Evolutionary conservation across 2,888 invertebrate genomes (phyloP).

Genomic region (Tiliacea citrago): DNA sequence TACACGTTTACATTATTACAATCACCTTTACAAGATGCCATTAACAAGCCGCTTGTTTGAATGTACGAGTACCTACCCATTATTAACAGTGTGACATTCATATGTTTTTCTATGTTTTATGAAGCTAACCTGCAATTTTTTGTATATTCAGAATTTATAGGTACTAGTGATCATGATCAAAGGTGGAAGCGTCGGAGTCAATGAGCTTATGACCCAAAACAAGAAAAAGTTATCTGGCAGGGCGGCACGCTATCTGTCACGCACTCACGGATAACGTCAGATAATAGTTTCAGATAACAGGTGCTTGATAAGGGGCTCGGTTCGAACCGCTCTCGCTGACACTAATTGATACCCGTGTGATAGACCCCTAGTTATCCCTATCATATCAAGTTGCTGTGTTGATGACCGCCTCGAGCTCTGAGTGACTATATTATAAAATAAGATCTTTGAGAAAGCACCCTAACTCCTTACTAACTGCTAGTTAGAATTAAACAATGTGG

Average conservation of each 20-base stretch:
- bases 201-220: constrained; percentile 25
- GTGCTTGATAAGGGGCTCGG: constrained; percentile 40
- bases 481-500: neutral
- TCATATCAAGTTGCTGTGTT: neutral
- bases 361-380: no score
- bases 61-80: neutral
- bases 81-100: constrained; percentile 2
- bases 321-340: constrained; percentile 6
- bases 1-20: constrained; percentile 43
- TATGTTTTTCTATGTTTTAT: constrained; percentile 4
- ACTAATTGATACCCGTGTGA: constrained; percentile 16
- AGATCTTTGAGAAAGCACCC: neutral
- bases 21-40: constrained; percentile 35
- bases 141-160: neutral
- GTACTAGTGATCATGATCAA: neutral
- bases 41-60: constrained; percentile 40
- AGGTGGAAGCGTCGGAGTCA: constrained; percentile 8
- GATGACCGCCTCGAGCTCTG: neutral
- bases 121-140: constrained; percentile 8
- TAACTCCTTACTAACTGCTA: neutral
- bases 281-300: constrained; percentile 50
- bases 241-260: constrained; percentile 39
- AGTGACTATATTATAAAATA: neutral
- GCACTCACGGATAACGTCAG: constrained; percentile 31
- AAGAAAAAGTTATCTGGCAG: constrained; percentile 32